Percentiles rank a stretch among this genome's conserved stretches.
Evolutionary conservation across 2,113 vertebrate species (phyloP).

Genomic region (Bujurquina vittata): DNA sequence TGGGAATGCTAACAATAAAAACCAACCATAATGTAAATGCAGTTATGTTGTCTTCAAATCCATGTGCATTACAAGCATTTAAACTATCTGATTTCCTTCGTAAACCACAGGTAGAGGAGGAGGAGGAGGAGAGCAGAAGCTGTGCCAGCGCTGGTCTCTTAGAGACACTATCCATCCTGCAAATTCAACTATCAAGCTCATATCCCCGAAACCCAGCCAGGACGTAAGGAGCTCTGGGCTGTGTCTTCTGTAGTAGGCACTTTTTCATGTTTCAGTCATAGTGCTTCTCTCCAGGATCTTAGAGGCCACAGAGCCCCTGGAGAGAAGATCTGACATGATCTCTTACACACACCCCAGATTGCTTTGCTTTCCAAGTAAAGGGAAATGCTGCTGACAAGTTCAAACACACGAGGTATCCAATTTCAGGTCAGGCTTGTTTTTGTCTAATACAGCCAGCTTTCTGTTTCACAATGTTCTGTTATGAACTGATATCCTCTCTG

Average conservation of each 20-base stretch:
- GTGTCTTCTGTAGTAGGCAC: slow-evolving; percentile 79
- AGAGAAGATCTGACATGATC: slow-evolving; percentile 49
- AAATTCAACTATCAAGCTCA: slow-evolving; percentile 30
- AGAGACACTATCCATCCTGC: slow-evolving; percentile 45
- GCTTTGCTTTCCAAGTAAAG: slow-evolving; percentile 72
- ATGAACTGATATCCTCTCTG: slow-evolving; percentile 20
- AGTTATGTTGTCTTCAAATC: slow-evolving; percentile 27
- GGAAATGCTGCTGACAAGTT: slow-evolving; percentile 74
- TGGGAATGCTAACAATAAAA: slow-evolving; percentile 47
- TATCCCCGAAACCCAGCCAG: slow-evolving; percentile 39
- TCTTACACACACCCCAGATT: slow-evolving; percentile 33
- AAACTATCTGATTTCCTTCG: slow-evolving; percentile 36
- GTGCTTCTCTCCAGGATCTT: slow-evolving; percentile 64
- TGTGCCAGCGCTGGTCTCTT: slow-evolving; percentile 42
- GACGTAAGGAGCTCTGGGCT: slow-evolving; percentile 43
- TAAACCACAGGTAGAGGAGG: slow-evolving; percentile 48
- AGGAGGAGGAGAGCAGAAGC: slow-evolving; percentile 40
- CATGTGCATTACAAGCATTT: slow-evolving; percentile 15
- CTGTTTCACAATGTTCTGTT: slow-evolving; percentile 37
- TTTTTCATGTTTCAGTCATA: slow-evolving; percentile 76
- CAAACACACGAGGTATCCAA: slow-evolving; percentile 65
- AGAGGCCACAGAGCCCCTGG: slow-evolving; percentile 48
- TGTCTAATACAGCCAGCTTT: slow-evolving; percentile 35
- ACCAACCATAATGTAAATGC: slow-evolving; percentile 19
- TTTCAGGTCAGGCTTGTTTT: slow-evolving; percentile 54